Percentiles rank a stretch among this genome's conserved stretches.
phyloP scores from a whole-genome alignment of 1,140 invertebrate genomes.

The Nixonia krombeini region DNA sequence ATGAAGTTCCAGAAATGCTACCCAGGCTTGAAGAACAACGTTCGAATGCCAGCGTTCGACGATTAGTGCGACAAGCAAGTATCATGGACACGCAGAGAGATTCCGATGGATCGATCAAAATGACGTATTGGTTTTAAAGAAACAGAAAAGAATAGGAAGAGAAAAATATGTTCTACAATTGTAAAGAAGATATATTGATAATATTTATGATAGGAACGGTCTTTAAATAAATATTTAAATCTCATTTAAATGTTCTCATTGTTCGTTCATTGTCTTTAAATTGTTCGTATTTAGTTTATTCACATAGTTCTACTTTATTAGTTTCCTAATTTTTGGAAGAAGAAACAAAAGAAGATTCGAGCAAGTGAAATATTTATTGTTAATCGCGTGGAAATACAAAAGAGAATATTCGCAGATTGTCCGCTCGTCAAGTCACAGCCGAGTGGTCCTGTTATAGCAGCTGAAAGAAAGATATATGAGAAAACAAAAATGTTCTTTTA shows the following conservation, averaged over 20 bases:
- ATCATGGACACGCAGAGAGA: constrained; percentile 84
- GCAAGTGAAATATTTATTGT: not conserved
- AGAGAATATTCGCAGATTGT: constrained; percentile 45
- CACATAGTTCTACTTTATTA: no score
- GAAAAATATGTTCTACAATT: no score
- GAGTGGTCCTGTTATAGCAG: constrained; percentile 82
- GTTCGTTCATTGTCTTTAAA: no score
- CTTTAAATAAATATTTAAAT: no score
- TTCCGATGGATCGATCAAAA: constrained; percentile 82
- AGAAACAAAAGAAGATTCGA: no score
- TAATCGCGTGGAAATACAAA: constrained; percentile 8
- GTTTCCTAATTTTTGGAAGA: no score
- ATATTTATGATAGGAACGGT: no score
- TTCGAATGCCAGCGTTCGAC: constrained; percentile 68
- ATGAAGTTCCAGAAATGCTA: constrained; percentile 45
- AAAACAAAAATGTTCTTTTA: constrained; percentile 22
- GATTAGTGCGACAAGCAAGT: constrained; percentile 81
- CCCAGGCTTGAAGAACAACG: constrained; percentile 49
- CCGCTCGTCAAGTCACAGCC: constrained; percentile 68
- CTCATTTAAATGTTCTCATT: no score
- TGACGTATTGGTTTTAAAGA: constrained; percentile 86
- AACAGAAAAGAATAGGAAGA: no score
- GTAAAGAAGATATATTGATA: no score
- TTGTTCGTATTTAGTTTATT: no score
- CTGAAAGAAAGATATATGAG: constrained; percentile 71